Conservation (phyloP, 92 coral and sea anemone genomes). For the Actinostola sp. region DNA sequence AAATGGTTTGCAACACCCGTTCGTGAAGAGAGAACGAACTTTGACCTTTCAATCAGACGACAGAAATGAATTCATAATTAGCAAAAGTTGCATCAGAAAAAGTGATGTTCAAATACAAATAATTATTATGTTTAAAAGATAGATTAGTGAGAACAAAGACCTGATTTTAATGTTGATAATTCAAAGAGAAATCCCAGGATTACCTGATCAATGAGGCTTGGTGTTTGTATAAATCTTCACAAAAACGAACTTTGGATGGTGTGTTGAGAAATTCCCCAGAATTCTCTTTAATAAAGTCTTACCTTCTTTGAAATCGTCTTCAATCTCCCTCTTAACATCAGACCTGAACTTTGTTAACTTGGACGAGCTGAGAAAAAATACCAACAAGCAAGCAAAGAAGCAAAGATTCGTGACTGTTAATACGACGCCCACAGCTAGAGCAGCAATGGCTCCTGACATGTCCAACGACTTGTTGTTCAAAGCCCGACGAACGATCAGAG, state of each 20-base stretch:
- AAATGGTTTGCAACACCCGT: no score
- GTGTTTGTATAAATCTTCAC: no score
- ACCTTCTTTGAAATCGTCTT: slow-evolving; percentile 99
- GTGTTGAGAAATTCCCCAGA: no score
- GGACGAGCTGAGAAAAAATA: slow-evolving; percentile 83
- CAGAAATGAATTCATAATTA: no score
- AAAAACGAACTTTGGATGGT: no score
- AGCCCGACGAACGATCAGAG: slow-evolving; percentile 74
- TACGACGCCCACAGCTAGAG: slow-evolving; percentile 87
- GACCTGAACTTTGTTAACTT: slow-evolving; percentile 88
- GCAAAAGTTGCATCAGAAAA: background rate
- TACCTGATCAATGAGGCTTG: no score
- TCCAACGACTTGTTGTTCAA: slow-evolving; percentile 79
- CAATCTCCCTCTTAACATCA: slow-evolving; percentile 79
- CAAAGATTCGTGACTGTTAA: slow-evolving; percentile 84
- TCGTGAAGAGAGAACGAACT: slow-evolving; percentile 1
- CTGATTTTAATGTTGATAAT: no score
- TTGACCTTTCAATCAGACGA: background rate
- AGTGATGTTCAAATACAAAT: background rate
- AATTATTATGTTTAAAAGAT: no score
- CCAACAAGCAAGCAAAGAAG: slow-evolving; percentile 77
- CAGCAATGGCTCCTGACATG: slow-evolving; percentile 81
- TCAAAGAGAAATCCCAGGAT: no score
- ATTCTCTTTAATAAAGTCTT: background rate
- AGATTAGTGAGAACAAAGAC: no score